Base-by-base conservation (phyloP, 2,113 vertebrate species). In the Deroptyus accipitrinus region DNA sequence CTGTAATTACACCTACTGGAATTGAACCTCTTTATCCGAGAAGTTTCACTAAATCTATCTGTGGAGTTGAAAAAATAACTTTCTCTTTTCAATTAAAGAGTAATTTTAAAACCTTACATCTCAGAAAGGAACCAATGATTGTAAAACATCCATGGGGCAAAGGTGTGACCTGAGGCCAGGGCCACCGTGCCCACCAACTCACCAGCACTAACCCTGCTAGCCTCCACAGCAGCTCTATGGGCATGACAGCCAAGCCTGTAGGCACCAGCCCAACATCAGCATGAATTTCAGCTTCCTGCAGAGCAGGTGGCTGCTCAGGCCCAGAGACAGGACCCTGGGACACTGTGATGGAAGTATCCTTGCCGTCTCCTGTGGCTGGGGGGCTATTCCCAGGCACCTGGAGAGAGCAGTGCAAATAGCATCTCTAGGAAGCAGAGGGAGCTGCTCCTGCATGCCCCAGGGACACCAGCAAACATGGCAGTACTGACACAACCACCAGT, bases 291-390 rank as follows among this genome's bases (percentile, higher is more conserved):
- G 51, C 25, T 55, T 22, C 35, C 24, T 37, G 28, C 22, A 48
- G 80, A 75, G 33, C 13, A n/a, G 22, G 10, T 1, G 2, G 19
- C 30, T 66, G 39, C 14, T 33, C 1, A 0, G 30, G 0, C 12
- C 12, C 4, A 2, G 17, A 20, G 7, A 6, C 13, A 52, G 20
- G 20, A 75, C 30, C 16, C 17, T 20, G 33, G 35, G 14, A 59
- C 20, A 13, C 41, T 20, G 44, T 1, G 1, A 46, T 1, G 1
- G 31, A 37, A 27, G 25, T 1, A 0, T 2, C 1, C 1, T 2
- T 0, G 0, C 15, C 37, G 33, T 25, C 46, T 68, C 46, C 30
- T 33, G 51, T 2, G 5, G 17, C 51, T 57, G 66, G 2, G 10
- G 3, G 9, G 10, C 19, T 74, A 16, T 5, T 78, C 24, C 46